Evolutionary conservation across 2,113 vertebrate genomes (phyloP).

Genomic region (Falcunculus frontatus): DNA sequence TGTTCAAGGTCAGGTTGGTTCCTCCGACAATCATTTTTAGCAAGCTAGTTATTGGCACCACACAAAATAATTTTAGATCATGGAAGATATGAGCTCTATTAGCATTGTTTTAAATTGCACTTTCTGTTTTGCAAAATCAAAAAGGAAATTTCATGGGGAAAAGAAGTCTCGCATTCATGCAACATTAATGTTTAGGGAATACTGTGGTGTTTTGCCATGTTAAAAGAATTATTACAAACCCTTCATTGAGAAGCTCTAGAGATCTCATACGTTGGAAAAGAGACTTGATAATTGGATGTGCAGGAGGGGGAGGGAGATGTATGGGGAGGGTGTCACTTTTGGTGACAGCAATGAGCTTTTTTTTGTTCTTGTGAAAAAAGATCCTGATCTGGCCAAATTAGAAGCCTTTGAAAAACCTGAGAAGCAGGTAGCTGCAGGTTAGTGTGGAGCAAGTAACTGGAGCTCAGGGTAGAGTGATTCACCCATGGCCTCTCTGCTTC

Average conservation of each 20-base stretch:
- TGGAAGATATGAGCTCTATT: conserved; percentile 9
- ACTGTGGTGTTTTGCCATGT: conserved; percentile 62
- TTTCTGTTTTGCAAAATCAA: conserved; percentile 64
- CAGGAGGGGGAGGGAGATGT: conserved; percentile 31
- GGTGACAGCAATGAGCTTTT: conserved; percentile 47
- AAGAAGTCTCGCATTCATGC: conserved; percentile 59
- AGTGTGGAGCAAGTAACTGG: background rate
- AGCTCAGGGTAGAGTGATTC: background rate
- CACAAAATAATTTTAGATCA: conserved; percentile 13
- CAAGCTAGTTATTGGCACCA: background rate
- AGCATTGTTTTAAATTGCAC: conserved; percentile 60
- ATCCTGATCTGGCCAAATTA: background rate
- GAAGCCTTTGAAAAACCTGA: conserved; percentile 9
- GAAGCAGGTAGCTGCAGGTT: background rate
- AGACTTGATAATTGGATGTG: conserved; percentile 61
- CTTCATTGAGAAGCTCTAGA: conserved; percentile 65
- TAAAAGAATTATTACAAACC: conserved; percentile 68
- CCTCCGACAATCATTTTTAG: background rate
- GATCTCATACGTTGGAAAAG: conserved; percentile 51
- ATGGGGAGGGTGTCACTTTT: conserved; percentile 42
- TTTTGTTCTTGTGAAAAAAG: conserved; percentile 37
- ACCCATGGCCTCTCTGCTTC: background rate
- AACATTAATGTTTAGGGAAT: conserved; percentile 67
- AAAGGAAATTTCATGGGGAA: conserved; percentile 60
- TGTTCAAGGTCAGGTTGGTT: background rate